Conservation (phyloP, 1,140 invertebrate species). For the Melanaphis sacchari region DNA sequence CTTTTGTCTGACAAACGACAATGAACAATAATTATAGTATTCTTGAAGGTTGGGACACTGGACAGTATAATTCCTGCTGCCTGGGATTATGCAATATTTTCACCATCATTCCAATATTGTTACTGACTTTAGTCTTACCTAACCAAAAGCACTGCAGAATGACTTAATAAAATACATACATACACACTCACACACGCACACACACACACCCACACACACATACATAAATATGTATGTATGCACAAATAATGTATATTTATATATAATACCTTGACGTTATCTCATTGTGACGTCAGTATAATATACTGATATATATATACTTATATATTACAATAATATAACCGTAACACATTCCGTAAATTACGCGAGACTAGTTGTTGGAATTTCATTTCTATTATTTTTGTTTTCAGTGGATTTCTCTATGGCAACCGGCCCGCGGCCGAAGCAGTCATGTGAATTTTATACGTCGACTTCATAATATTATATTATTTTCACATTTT, state of each 20-base stretch:
- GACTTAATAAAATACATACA: not conserved
- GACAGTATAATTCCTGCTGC: no score
- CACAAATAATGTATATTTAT: not conserved
- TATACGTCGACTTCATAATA: not conserved
- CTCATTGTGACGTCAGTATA: not conserved
- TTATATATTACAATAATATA: not conserved
- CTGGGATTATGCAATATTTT: no score
- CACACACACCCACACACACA: no score
- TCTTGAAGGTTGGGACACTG: no score
- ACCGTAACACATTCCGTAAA: not conserved
- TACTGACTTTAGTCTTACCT: not conserved
- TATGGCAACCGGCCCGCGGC: not conserved
- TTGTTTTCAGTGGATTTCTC: not conserved
- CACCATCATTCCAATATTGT: no score
- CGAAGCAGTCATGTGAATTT: not conserved
- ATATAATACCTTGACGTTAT: not conserved
- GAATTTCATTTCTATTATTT: not conserved
- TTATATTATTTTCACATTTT: not conserved
- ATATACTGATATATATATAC: no score
- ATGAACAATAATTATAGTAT: no score
- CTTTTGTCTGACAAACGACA: no score
- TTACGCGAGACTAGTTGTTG: not conserved
- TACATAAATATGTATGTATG: no score
- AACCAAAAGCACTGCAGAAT: not conserved
- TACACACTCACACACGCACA: no score